Evolutionary conservation across 2,888 invertebrate species (phyloP), one percentile per base, ranked within the genome.

Genomic region (Mellilla xanthometata): DNA sequence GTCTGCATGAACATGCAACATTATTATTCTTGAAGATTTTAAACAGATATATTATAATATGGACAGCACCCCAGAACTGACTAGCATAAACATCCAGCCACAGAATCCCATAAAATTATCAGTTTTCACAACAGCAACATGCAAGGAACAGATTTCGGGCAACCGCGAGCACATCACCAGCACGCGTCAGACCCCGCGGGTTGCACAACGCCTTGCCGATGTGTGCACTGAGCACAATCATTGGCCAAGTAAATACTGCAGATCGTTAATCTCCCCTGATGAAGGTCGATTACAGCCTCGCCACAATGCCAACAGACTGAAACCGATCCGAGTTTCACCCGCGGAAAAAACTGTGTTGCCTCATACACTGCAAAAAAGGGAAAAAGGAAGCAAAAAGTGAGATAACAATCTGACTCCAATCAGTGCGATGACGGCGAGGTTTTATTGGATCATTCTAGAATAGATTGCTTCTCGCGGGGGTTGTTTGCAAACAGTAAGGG

Each of bases 281-380:
- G 66, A 76, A 75, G 72, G 72, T 63, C 68, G 72, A 67, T 72
- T 72, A 68, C 62, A 58, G 60, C 60, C 52, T 49, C 26, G 45
- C 54, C 32, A 33, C 36, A 12, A 24, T 12, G 27, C 15, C 38
- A 48, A 39, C 15, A 38, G 49, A 39, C 56, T 54, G 59, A 54
- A 61, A 62, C 62, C 58, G 58, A 58, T 57, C 54, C 40, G 39
- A 56, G 65, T 67, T 69, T 68, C 67, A 59, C 65, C 57, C 57
- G 53, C 45, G 31, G 58, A 69, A 73, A 73, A 69, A 70, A 58
- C 34, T 13, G 23, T 29, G 26, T 49, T 46, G 47, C 28, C 40
- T 46, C 50, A 35, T 38, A 36, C 35, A 38, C 39, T 30, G 43
- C 54, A 56, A 61, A 50, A 57, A 49, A 46, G 40, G 45, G 47